A percentile compares a stretch with the other conserved stretches of the same genome.
These are phyloP conservation scores for Allygus modestus DNA, from an alignment of 2,888 invertebrate species.

Conservation along the genomic window DNA sequence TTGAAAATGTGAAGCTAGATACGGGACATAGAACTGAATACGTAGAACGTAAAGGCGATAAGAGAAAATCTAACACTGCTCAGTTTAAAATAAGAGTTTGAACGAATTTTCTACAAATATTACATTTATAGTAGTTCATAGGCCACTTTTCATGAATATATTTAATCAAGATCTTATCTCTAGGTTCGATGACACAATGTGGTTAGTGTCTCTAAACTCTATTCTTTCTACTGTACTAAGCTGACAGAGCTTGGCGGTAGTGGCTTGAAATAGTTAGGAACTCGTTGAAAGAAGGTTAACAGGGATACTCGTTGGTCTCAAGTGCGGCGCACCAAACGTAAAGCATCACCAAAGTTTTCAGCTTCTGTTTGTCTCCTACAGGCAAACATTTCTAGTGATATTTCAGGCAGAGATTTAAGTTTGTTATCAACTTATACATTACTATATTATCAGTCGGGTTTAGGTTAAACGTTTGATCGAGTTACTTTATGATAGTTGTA, in stretches of 20 bases:
- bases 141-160: too few relatives aligned
- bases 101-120: too few relatives aligned
- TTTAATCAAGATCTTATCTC: too few relatives aligned
- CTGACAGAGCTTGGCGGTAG: neutral
- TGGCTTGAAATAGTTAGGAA: neutral
- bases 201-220: too few relatives aligned
- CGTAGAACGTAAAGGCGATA: too few relatives aligned
- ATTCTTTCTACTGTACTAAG: neutral
- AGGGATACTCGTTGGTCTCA: neutral
- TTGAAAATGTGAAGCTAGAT: too few relatives aligned
- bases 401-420: conserved; percentile 3
- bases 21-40: too few relatives aligned
- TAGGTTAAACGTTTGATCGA: neutral
- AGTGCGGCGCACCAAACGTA: neutral
- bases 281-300: neutral
- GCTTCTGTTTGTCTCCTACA: neutral
- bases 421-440: neutral
- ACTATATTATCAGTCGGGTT: neutral
- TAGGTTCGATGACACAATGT: too few relatives aligned
- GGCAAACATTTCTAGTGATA: neutral
- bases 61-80: too few relatives aligned
- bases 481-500: neutral
- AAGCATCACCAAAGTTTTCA: conserved; percentile 26
- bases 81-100: too few relatives aligned
- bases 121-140: too few relatives aligned